phyloP scores from a whole-genome alignment of 2,797 vertebrate species.

The Aldrovandia affinis region DNA sequence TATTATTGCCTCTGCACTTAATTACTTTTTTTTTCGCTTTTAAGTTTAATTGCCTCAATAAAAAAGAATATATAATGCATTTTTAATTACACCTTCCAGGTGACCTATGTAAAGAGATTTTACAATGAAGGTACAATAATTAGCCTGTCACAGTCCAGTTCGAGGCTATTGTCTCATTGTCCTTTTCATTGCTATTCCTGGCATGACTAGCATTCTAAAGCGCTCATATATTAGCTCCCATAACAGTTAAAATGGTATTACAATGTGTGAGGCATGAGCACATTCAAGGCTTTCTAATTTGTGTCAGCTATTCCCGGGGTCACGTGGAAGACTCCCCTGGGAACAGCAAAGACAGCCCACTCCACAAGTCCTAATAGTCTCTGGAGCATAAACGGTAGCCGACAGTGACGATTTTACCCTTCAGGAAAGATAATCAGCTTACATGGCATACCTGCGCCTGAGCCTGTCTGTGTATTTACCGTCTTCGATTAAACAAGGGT shows the following conservation, averaged over 20 bases:
- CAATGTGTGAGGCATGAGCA: conserved; percentile 76
- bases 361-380: conserved; percentile 81
- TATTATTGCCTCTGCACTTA: conserved; percentile 94
- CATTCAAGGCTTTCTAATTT: conserved; percentile 81
- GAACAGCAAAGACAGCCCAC: conserved; percentile 78
- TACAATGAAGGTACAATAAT: conserved; percentile 96
- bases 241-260: conserved; percentile 82
- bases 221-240: conserved; percentile 81
- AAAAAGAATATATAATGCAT: conserved; percentile 97
- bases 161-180: conserved; percentile 92
- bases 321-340: conserved; percentile 76
- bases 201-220: conserved; percentile 88
- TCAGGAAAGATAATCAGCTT: conserved; percentile 83
- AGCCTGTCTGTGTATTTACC: conserved; percentile 45
- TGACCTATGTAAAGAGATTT: conserved; percentile 98
- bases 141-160: conserved; percentile 97
- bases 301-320: conserved; percentile 79
- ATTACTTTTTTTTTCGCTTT: conserved; percentile 92
- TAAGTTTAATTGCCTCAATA: conserved; percentile 99
- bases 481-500: background rate
- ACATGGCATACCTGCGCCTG: conserved; percentile 76
- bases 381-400: conserved; percentile 80
- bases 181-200: conserved; percentile 85
- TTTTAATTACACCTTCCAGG: conserved; percentile 98
- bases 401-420: conserved; percentile 74